These are phyloP conservation scores for Melanargia galathea DNA, from an alignment of 2,888 invertebrate genomes.

Conservation along the genomic window DNA sequence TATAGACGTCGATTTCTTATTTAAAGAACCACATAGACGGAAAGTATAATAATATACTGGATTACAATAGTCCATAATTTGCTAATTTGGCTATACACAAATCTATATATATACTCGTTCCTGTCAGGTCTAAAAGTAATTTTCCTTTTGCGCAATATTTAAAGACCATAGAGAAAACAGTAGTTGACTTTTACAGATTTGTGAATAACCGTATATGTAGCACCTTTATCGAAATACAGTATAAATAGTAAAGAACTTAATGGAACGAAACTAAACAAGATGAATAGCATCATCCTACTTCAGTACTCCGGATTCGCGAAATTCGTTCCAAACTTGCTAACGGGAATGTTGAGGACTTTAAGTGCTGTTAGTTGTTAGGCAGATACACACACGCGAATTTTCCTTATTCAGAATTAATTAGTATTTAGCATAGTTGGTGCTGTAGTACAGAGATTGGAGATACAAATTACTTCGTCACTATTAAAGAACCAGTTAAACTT, in stretches of 20 bases:
- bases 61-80: too few species aligned
- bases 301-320: background rate
- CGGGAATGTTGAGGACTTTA: slow-evolving; percentile 7
- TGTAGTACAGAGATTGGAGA: background rate
- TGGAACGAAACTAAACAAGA: background rate
- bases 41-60: too few species aligned
- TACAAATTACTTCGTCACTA: background rate
- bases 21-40: too few species aligned
- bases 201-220: too few species aligned
- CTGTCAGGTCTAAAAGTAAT: too few species aligned
- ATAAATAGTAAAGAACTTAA: background rate
- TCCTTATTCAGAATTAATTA: background rate
- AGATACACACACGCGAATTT: slow-evolving; percentile 4
- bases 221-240: background rate
- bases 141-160: too few species aligned
- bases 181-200: too few species aligned
- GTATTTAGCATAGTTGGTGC: slow-evolving; percentile 9
- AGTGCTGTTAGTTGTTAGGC: slow-evolving; percentile 1
- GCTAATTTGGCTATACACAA: too few species aligned
- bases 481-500: background rate
- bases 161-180: too few species aligned
- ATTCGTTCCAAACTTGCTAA: background rate
- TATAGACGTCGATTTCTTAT: background rate
- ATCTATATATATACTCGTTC: too few species aligned
- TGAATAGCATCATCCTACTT: slow-evolving; percentile 1